Percentiles rank a stretch among this genome's conserved stretches.
Conservation (phyloP, 2,888 invertebrate genomes). For the Criorhina ranunculi region DNA sequence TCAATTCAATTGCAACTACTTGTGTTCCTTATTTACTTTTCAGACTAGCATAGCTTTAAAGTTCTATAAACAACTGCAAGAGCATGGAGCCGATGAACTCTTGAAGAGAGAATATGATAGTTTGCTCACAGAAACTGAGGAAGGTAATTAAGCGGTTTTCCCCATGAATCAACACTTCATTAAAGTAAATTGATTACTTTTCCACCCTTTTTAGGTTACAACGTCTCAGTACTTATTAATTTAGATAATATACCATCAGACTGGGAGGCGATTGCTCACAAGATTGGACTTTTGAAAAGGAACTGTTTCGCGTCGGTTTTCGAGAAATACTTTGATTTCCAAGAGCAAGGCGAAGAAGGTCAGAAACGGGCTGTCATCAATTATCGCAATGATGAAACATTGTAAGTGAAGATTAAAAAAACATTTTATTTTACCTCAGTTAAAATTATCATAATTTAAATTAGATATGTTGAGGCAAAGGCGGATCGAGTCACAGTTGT, state of each 20-base stretch:
- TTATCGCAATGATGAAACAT: slow-evolving; percentile 99
- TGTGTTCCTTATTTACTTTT: slow-evolving; percentile 75
- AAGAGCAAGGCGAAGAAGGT: slow-evolving; percentile 95
- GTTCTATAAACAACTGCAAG: slow-evolving; percentile 99
- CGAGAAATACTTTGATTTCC: slow-evolving; percentile 99
- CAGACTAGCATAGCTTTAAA: slow-evolving; percentile 99
- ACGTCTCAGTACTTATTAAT: slow-evolving; percentile 96
- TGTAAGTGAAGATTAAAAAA: slow-evolving; percentile 88
- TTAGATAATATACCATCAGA: slow-evolving; percentile 95
- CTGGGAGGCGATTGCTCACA: slow-evolving; percentile 95
- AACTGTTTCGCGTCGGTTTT: slow-evolving; percentile 99
- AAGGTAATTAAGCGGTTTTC: slow-evolving; percentile 87
- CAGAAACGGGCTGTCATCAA: slow-evolving; percentile 98
- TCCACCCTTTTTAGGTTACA: slow-evolving; percentile 89
- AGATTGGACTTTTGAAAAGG: slow-evolving; percentile 96
- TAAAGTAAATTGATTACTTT: not conserved
- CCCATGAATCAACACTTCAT: too few relatives aligned
- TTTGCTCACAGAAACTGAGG: slow-evolving; percentile 93
- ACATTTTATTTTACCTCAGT: not conserved
- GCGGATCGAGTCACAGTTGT: slow-evolving; percentile 99
- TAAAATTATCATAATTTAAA: slow-evolving; percentile 74
- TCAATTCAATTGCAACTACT: not conserved
- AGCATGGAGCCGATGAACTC: slow-evolving; percentile 98
- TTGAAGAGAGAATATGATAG: slow-evolving; percentile 96
- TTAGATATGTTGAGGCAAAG: slow-evolving; percentile 98